phyloP scores from a whole-genome alignment of 2,797 vertebrate species.

The Phoxinus dragarum region DNA sequence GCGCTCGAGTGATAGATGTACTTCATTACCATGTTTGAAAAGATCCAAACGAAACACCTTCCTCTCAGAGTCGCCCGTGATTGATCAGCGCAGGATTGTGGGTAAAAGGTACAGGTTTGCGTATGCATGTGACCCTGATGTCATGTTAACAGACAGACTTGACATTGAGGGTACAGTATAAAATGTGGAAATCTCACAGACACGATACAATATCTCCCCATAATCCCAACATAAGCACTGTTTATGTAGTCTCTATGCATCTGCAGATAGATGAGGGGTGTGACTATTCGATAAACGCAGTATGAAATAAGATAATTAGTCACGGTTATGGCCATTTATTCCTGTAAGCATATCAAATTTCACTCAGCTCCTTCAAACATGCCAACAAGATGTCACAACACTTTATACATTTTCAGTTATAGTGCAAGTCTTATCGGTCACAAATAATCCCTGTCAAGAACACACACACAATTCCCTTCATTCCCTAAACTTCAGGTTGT shows the following conservation, averaged over 20 bases:
- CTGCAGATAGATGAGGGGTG: not conserved
- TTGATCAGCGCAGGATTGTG: constrained; percentile 74
- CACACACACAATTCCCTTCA: not conserved
- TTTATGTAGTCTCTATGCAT: not conserved
- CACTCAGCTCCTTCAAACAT: not conserved
- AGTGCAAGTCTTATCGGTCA: not conserved
- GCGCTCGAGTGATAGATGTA: constrained; percentile 82
- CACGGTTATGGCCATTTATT: constrained; percentile 5
- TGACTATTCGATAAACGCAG: not conserved
- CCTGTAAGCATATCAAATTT: not conserved
- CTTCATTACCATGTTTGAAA: constrained; percentile 85
- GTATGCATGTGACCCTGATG: constrained; percentile 60
- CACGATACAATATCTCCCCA: not conserved
- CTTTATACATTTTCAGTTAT: not conserved
- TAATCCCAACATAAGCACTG: not conserved
- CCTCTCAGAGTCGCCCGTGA: constrained; percentile 78
- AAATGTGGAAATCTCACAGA: not conserved
- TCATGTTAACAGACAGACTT: constrained; percentile 43
- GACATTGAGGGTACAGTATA: constrained; percentile 13
- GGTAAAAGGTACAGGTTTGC: constrained; percentile 61
- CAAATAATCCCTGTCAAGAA: not conserved
- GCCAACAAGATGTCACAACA: not conserved
- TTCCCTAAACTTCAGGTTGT: not conserved
- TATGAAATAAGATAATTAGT: not conserved
- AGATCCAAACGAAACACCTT: constrained; percentile 79